Percentiles rank a stretch among this genome's conserved stretches.
phyloP scores from a whole-genome alignment of 1,140 invertebrate species.

The Cyclargus thomasi region DNA sequence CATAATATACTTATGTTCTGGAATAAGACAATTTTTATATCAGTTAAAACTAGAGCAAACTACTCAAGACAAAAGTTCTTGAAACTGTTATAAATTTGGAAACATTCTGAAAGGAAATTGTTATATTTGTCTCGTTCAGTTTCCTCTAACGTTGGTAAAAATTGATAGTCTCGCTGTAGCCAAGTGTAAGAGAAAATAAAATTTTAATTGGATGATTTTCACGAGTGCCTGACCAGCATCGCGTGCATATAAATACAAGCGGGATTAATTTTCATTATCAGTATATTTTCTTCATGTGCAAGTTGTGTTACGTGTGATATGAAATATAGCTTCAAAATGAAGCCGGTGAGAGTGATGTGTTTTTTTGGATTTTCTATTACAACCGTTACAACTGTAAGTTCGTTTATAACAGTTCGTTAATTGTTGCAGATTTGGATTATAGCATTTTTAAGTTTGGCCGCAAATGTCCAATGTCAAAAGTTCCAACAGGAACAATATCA shows the following conservation, averaged over 20 bases:
- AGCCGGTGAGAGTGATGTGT: slow-evolving; percentile 64
- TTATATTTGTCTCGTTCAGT: neutral
- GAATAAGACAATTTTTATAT: too few relatives aligned
- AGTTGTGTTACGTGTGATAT: slow-evolving; percentile 29
- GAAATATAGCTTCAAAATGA: slow-evolving; percentile 58
- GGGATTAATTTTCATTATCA: slow-evolving; percentile 73
- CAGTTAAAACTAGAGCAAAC: too few relatives aligned
- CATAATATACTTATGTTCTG: too few relatives aligned
- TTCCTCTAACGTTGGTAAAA: neutral
- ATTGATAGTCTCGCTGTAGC: neutral
- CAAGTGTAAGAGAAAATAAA: slow-evolving; percentile 50
- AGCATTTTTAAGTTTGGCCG: slow-evolving; percentile 34
- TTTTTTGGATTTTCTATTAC: slow-evolving; percentile 35
- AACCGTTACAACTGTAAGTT: slow-evolving; percentile 23
- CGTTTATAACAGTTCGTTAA: slow-evolving; percentile 23
- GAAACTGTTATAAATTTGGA: too few relatives aligned
- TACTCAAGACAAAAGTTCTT: neutral
- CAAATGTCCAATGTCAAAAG: slow-evolving; percentile 33
- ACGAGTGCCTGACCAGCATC: slow-evolving; percentile 63
- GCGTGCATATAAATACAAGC: slow-evolving; percentile 72
- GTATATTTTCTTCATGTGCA: slow-evolving; percentile 57
- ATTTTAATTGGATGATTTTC: slow-evolving; percentile 54
- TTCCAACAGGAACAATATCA: slow-evolving; percentile 44
- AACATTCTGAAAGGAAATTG: neutral
- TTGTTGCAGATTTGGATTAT: slow-evolving; percentile 55